Base-by-base conservation (phyloP, 2,888 invertebrate genomes). In the Branchinecta sandiegonensis region DNA sequence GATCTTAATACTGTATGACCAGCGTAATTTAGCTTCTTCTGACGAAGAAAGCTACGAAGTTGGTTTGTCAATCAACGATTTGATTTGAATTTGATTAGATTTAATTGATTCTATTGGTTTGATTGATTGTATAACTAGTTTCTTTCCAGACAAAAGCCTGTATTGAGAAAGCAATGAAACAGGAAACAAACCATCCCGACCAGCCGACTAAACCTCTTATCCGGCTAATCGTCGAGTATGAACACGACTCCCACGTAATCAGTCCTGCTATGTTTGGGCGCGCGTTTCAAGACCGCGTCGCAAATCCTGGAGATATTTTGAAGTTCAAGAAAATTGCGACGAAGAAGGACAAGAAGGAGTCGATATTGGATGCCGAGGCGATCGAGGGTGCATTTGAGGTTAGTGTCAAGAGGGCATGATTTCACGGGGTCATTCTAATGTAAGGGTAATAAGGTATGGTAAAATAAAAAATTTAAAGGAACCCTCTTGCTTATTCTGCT, bases 291-390 rank as follows among this genome's bases (percentile, higher is more conserved):
- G 86, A 86, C 10, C 80, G 80, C 70, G 86, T 94, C 0, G 94
- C 94, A 0, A 96, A 97, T 79, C 86, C 90, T 1, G 84, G 84
- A 71, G 92, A 93, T 73, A 83, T 94, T 73, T 78, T 96, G 12
- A 77, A 85, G 65, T 87, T 92, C 77, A 75, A 77, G 8, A 80
- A 80, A 66, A 76, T 75, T 48, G 78, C 78, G 56, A 76, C 76
- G 8, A 74, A 73, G 10, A 75, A 75, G 6, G 73, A 73, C 4
- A 78, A 77, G n/a, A 77, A 77, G 23, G 77, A 76, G 47, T 79
- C 79, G 65, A 74, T 77, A 73, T 72, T 74, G 65, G 75, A 75
- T 71, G 74, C 69, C 12, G 71, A 65, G 23, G 65, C 48, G 12
- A 47, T 68, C n/a, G 56, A 67, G 48, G 68, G 66, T 9, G 63